Base-by-base conservation (phyloP, 1,140 invertebrate species). In the Drosophila kikkawai region DNA sequence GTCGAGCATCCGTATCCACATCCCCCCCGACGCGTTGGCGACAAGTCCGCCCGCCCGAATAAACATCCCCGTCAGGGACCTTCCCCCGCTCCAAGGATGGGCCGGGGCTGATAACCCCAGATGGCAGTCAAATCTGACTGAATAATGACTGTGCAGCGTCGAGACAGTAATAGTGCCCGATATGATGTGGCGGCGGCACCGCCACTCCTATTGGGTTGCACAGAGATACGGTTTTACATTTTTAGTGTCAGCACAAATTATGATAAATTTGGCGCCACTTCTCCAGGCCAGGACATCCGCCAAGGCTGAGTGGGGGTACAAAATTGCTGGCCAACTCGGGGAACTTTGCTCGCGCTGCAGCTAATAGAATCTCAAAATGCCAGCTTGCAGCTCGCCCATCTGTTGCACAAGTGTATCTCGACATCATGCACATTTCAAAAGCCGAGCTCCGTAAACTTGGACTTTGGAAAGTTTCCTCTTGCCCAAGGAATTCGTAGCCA, bases 321-420 rank as follows among this genome's bases (percentile, higher is more conserved):
- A 67, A 39, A 61, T 71, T 47, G 11, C 17, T 34, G 37, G 39
- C 47, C 41, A 61, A 55, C 69, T 64, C 19, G 37, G 26, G 26
- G 47, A 39, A 58, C 60, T 61, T 59, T 7, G 59, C 60, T 17
- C n/a, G 42, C 63, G 47, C 45, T 50, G n/a, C 32, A 32, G 68
- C 84, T 80, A 81, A 84, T 88, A 79, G 84, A 87, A 87, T 84
- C 83, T 87, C 83, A 69, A 83, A 87, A 79, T 74, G 63, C 64
- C 65, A 55, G 47, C 55, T 58, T 47, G 58, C 59, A 22, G 77
- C 42, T 53, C 32, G 41, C 48, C 68, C 80, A 84, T 77, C 79
- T 82, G 76, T 83, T 87, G 84, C 61, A 81, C 59, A 42, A 82
- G 75, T 73, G 77, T 65, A 87, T 64, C 64, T 60, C 77, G 57